Base-by-base conservation (phyloP, 2,113 vertebrate genomes). In the Motacilla alba region DNA sequence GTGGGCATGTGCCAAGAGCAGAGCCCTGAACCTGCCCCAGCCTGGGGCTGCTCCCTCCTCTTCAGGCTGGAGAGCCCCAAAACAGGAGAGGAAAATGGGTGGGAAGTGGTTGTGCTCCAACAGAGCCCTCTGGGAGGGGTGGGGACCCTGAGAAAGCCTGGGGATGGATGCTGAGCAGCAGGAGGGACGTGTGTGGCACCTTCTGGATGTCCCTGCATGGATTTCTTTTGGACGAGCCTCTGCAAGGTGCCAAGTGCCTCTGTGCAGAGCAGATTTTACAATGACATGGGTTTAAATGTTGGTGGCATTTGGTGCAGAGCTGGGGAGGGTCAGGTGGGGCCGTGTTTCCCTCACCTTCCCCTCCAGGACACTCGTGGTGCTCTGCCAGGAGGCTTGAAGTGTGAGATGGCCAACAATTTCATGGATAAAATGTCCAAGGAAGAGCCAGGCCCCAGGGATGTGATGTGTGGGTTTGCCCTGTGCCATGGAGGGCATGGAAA, bases 281-380 rank as follows among this genome's bases (percentile, higher is more conserved):
- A 16, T 15, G 33, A 21, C 5, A 13, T 6, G 3, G 6, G 23
- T 50, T 53, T 9, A 30, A 56, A 47, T 7, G 21, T 26, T 14
- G 26, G 53, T 10, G 37, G 28, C 2, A 0, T 23, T 64, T 73
- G 50, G 23, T 56, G 79, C 21, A 13, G 50, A 64, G 31, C 50
- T 52, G 20, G 33, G 22, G 14, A 85, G 41, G 78, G 28, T 66
- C 56, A 17, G 74, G 4, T 11, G 21, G 56, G 63, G 79, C 66
- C 0, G 0, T 0, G 7, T 60, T 24, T 18, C 27, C 37, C 7
- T 19, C 41, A 1, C 43, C 0, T 35, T 28, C 8, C 41, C 31
- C 59, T 41, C 58, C 46, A 28, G 79, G 62, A 70, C 23, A 14
- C 26, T 0, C 2, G 2, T 7, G 4, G 4, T 9, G 23, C 3